Conservation (phyloP, 1,140 invertebrate species). For the Bombus impatiens region DNA sequence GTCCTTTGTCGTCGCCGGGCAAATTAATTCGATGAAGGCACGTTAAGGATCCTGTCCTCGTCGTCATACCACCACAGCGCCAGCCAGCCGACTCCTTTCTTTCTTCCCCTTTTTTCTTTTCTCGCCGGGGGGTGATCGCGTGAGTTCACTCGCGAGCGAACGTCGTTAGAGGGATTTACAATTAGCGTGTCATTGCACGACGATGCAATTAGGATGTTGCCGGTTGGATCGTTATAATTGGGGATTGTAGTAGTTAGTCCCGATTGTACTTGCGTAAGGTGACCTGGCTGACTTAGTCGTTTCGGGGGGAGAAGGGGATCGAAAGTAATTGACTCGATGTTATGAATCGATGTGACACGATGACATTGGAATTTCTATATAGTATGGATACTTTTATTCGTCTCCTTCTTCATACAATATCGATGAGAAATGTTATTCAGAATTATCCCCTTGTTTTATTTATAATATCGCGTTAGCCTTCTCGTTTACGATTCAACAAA, state of each 20-base stretch:
- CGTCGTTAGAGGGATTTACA: conserved; percentile 54
- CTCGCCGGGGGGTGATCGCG: conserved; percentile 33
- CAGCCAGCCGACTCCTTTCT: neutral
- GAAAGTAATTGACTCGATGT: neutral
- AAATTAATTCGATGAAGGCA: conserved; percentile 68
- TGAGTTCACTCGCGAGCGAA: conserved; percentile 31
- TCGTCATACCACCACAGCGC: neutral
- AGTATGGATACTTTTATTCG: neutral
- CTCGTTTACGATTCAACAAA: neutral
- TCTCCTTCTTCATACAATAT: neutral
- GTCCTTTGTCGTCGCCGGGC: conserved; percentile 63
- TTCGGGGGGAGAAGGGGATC: neutral
- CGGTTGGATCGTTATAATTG: conserved; percentile 36
- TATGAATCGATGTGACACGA: neutral
- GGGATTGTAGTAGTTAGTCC: conserved; percentile 28
- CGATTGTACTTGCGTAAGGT: neutral
- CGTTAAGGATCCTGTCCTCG: conserved; percentile 45
- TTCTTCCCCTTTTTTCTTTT: neutral
- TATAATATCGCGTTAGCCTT: neutral
- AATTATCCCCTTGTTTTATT: neutral
- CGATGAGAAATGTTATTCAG: neutral
- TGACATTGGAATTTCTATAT: neutral
- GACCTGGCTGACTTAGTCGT: neutral
- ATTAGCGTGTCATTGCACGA: conserved; percentile 44
- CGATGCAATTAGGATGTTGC: conserved; percentile 46